Conservation (phyloP, 2,113 vertebrate species). For the Protobothrops flavoviridis region DNA sequence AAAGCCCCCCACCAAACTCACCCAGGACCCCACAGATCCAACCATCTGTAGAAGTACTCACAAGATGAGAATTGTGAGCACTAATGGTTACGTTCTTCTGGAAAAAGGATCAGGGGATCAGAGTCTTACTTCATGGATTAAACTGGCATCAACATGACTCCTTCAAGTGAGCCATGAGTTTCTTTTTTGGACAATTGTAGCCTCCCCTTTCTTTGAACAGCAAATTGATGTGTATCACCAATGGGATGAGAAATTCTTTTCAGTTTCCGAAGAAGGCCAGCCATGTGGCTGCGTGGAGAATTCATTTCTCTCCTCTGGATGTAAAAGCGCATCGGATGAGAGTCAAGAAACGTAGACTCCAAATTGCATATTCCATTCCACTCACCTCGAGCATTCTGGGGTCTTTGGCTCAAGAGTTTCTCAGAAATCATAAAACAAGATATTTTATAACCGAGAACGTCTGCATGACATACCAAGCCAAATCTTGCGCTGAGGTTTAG, state of each 20-base stretch:
- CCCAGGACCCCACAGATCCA: not conserved
- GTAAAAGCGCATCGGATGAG: not conserved
- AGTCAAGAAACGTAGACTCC: conserved; percentile 2
- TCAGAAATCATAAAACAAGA: not conserved
- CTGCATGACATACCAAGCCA: not conserved
- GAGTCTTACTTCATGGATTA: not conserved
- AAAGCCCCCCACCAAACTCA: not conserved
- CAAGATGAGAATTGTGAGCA: not conserved
- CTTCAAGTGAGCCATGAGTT: not conserved
- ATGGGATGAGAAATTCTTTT: not conserved
- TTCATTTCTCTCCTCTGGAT: not conserved
- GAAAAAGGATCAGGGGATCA: not conserved
- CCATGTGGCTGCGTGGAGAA: not conserved
- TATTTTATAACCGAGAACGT: not conserved
- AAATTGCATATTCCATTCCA: not conserved
- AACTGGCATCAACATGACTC: not conserved
- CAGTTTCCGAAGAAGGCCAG: not conserved
- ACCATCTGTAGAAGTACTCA: not conserved
- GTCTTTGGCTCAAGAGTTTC: not conserved
- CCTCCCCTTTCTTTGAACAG: not conserved
- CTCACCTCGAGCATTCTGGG: conserved; percentile 12
- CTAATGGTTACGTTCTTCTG: not conserved
- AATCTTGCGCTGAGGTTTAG: not conserved
- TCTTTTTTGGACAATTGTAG: not conserved
- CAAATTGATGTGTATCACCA: not conserved